phyloP scores from a whole-genome alignment of 2,113 vertebrate species.

The Bagarius yarrelli region DNA sequence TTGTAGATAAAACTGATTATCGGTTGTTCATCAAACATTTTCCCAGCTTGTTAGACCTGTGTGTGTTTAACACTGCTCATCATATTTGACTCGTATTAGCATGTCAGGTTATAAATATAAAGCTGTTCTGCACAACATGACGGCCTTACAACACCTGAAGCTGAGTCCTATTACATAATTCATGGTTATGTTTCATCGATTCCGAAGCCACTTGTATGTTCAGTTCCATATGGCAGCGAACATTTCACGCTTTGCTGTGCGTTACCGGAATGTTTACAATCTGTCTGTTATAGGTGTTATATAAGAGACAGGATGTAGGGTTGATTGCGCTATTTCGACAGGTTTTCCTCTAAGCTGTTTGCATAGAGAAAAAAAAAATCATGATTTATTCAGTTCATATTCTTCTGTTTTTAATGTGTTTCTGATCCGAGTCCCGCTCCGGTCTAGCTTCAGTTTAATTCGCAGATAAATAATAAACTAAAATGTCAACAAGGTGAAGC shows the following conservation, averaged over 20 bases:
- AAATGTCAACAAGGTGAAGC: too few species aligned
- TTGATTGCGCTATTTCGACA: background rate
- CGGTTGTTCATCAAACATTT: too few species aligned
- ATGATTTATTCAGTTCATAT: background rate
- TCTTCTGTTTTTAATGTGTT: background rate
- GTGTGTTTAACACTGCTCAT: background rate
- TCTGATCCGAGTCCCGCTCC: background rate
- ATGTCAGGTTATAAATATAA: background rate
- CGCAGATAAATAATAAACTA: background rate
- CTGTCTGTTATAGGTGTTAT: background rate
- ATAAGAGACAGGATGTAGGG: background rate
- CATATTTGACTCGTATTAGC: background rate
- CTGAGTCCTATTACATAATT: background rate
- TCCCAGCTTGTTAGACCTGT: background rate
- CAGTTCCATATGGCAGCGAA: background rate
- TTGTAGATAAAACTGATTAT: too few species aligned
- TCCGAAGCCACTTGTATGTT: background rate
- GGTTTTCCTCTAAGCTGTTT: background rate
- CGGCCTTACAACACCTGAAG: background rate
- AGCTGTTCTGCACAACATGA: background rate
- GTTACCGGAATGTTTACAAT: background rate
- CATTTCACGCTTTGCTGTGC: background rate
- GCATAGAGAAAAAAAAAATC: background rate
- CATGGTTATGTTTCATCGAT: constrained; percentile 3
- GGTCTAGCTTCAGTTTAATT: background rate